phyloP scores from a whole-genome alignment of 1,140 invertebrate genomes.

The Cryptotermes secundus region DNA sequence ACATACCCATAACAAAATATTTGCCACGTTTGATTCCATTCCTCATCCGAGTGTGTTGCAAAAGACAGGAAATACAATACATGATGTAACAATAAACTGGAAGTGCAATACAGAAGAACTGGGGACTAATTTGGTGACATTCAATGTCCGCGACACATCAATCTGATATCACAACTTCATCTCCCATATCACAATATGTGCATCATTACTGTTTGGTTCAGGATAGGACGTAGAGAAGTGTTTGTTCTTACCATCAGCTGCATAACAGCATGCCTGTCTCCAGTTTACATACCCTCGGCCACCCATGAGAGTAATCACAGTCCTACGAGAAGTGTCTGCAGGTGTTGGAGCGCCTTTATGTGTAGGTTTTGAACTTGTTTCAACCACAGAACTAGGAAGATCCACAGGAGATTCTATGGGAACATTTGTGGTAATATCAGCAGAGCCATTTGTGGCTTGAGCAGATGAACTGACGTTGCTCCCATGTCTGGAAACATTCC shows the following conservation, averaged over 20 bases:
- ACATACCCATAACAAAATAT: not conserved
- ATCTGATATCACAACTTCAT: constrained; percentile 71
- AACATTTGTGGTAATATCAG: constrained; percentile 10
- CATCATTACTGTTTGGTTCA: constrained; percentile 72
- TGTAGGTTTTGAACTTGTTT: constrained; percentile 21
- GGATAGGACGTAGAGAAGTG: constrained; percentile 43
- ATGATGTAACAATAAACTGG: not conserved
- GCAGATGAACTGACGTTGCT: constrained; percentile 60
- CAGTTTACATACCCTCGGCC: constrained; percentile 85
- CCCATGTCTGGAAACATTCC: constrained; percentile 67
- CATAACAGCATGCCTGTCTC: constrained; percentile 64
- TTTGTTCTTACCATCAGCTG: constrained; percentile 48
- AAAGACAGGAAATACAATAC: not conserved
- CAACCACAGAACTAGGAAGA: not conserved
- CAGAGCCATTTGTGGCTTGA: not conserved
- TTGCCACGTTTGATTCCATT: not conserved
- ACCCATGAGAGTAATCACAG: constrained; percentile 82
- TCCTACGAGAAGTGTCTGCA: constrained; percentile 61
- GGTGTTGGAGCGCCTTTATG: constrained; percentile 39
- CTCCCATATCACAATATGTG: constrained; percentile 87
- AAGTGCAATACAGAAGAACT: not conserved
- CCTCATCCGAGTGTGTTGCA: not conserved
- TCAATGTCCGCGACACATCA: not conserved
- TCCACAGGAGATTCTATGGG: not conserved
- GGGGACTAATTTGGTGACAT: not conserved